A percentile compares a stretch with the other conserved stretches of the same genome.
phyloP scores from a whole-genome alignment of 1,140 invertebrate species.

The Delia radicum region DNA sequence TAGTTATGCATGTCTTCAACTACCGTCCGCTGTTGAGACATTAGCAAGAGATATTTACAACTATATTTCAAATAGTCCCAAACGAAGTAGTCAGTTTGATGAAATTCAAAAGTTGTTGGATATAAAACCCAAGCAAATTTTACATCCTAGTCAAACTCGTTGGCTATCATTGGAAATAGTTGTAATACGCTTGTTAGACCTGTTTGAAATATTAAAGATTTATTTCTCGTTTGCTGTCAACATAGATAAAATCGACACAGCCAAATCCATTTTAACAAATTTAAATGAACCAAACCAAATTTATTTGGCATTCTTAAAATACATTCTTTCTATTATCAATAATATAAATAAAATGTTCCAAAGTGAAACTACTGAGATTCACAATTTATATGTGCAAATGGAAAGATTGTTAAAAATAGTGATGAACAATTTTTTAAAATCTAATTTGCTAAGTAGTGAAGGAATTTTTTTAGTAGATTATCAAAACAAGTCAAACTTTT shows the following conservation, averaged over 20 bases:
- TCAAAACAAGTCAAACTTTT: background rate
- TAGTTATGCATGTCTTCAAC: background rate
- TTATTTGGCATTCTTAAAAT: conserved; percentile 10
- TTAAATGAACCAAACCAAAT: background rate
- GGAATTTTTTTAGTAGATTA: background rate
- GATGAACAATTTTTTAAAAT: conserved; percentile 9
- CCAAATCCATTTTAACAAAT: background rate
- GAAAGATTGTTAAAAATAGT: conserved; percentile 1
- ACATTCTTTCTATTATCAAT: background rate
- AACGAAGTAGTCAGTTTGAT: background rate
- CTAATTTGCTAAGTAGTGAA: background rate
- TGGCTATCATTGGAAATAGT: background rate
- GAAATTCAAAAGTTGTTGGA: conserved; percentile 1
- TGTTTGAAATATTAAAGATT: background rate
- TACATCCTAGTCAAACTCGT: background rate
- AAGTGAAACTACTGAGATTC: conserved; percentile 8
- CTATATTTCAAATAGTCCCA: background rate
- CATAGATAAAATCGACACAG: background rate
- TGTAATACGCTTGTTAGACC: background rate
- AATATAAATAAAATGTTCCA: conserved; percentile 2
- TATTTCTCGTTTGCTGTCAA: background rate
- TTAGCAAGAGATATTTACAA: background rate
- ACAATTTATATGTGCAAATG: background rate
- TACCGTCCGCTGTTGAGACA: background rate
- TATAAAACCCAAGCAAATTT: background rate